These are phyloP conservation scores for Mycogona germanica DNA, from an alignment of 2,888 invertebrate species.

Conservation along the genomic window DNA sequence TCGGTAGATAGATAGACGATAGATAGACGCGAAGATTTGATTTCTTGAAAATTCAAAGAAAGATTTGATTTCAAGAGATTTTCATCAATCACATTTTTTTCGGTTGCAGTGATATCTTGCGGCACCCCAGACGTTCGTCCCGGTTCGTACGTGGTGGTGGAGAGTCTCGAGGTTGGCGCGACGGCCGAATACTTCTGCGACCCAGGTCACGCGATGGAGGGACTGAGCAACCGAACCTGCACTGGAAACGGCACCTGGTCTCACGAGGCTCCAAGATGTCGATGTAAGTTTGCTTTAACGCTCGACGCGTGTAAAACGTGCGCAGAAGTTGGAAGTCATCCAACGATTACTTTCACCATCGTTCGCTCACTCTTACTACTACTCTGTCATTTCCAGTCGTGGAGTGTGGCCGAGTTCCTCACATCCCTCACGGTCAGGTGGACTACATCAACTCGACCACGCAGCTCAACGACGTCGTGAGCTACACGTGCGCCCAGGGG, in stretches of 20 bases:
- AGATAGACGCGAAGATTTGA: no score
- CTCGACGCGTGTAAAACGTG: no score
- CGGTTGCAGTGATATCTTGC: slow-evolving; percentile 61
- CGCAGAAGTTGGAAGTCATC: no score
- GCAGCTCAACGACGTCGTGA: slow-evolving; percentile 63
- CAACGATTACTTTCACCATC: no score
- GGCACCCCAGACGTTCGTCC: slow-evolving; percentile 73
- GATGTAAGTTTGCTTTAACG: slow-evolving; percentile 50
- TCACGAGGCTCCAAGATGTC: slow-evolving; percentile 63
- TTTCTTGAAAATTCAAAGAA: no score
- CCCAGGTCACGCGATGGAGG: slow-evolving; percentile 63
- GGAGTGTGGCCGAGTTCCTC: slow-evolving; percentile 73
- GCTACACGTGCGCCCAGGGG: slow-evolving; percentile 64
- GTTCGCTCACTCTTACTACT: no score
- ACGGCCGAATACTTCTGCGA: slow-evolving; percentile 80
- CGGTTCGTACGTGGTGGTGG: slow-evolving; percentile 76
- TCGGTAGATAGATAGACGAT: no score
- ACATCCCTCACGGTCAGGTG: slow-evolving; percentile 61
- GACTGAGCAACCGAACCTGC: slow-evolving; percentile 56
- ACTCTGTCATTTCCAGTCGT: slow-evolving; percentile 64
- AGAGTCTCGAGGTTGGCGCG: slow-evolving; percentile 79
- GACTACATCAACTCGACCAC: slow-evolving; percentile 66
- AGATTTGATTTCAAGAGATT: no score
- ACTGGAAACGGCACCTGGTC: slow-evolving; percentile 71
- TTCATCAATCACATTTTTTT: no score